Evolutionary conservation across 2,888 invertebrate species (phyloP).

Genomic region (Tetheella fluctuosa): DNA sequence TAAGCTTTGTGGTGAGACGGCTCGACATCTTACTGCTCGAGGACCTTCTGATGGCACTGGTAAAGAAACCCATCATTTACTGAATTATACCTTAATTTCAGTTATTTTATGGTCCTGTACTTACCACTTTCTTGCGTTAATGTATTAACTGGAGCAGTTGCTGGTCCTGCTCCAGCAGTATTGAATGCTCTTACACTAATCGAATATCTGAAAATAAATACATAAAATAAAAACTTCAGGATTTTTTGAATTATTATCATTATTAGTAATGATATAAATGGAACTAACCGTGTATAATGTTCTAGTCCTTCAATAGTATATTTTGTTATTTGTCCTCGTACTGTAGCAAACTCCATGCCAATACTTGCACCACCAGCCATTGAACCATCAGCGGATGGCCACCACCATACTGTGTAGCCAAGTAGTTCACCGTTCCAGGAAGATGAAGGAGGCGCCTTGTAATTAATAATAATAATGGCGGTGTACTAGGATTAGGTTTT

Average conservation of each 20-base stretch:
- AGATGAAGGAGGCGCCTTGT: slow-evolving; percentile 86
- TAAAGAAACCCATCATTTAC: slow-evolving; percentile 3
- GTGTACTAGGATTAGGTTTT: too few species aligned
- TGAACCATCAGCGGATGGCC: slow-evolving; percentile 74
- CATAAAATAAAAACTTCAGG: background rate
- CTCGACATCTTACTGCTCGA: slow-evolving; percentile 88
- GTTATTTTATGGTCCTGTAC: slow-evolving; percentile 28
- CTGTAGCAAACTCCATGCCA: slow-evolving; percentile 85
- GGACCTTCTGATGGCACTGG: slow-evolving; percentile 91
- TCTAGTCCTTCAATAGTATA: slow-evolving; percentile 88
- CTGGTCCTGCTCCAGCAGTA: slow-evolving; percentile 92
- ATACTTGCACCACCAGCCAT: slow-evolving; percentile 66
- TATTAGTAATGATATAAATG: background rate
- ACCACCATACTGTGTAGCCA: slow-evolving; percentile 91
- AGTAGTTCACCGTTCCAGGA: slow-evolving; percentile 90
- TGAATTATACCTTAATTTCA: background rate
- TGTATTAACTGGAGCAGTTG: slow-evolving; percentile 89
- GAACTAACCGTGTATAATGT: slow-evolving; percentile 89
- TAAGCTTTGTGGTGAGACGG: slow-evolving; percentile 91
- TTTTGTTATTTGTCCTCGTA: slow-evolving; percentile 89
- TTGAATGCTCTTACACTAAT: slow-evolving; percentile 94
- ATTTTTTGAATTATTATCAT: background rate
- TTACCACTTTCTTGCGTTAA: slow-evolving; percentile 93
- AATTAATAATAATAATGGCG: too few species aligned
- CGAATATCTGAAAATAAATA: slow-evolving; percentile 84